These are phyloP conservation scores for Sipha maydis DNA, from an alignment of 2,888 invertebrate genomes.

Conservation along the genomic window DNA sequence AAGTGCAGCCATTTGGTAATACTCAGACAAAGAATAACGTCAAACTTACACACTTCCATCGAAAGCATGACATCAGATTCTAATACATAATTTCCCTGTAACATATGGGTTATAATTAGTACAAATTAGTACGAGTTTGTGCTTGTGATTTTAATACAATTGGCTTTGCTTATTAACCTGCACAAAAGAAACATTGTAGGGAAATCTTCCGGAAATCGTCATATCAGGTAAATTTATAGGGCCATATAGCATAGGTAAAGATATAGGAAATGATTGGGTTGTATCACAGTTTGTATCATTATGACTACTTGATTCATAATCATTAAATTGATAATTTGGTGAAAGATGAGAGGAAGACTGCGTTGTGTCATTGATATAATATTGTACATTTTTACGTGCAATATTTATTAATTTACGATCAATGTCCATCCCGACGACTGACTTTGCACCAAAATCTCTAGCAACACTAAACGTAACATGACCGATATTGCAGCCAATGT, in stretches of 20 bases:
- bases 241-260: slow-evolving; percentile 88
- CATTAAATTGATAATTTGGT: slow-evolving; percentile 44
- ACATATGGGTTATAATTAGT: slow-evolving; percentile 64
- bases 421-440: slow-evolving; percentile 93
- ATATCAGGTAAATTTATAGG: slow-evolving; percentile 69
- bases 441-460: slow-evolving; percentile 83
- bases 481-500: slow-evolving; percentile 98
- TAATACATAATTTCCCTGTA: slow-evolving; percentile 92
- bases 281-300: not conserved
- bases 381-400: slow-evolving; percentile 79
- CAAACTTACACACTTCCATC: slow-evolving; percentile 90
- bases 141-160: not conserved
- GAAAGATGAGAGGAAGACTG: slow-evolving; percentile 8
- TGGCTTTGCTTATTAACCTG: slow-evolving; percentile 72
- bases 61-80: slow-evolving; percentile 85
- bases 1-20: slow-evolving; percentile 98
- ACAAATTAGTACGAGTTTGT: not conserved
- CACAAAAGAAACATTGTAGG: slow-evolving; percentile 89
- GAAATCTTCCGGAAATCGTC: slow-evolving; percentile 72
- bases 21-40: slow-evolving; percentile 92
- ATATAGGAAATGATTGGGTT: slow-evolving; percentile 79
- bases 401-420: slow-evolving; percentile 73
- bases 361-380: slow-evolving; percentile 71
- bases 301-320: not conserved
- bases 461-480: slow-evolving; percentile 93